Percentiles rank a stretch among this genome's conserved stretches.
Conservation (phyloP, 2,797 vertebrate genomes). For the Huso huso region DNA sequence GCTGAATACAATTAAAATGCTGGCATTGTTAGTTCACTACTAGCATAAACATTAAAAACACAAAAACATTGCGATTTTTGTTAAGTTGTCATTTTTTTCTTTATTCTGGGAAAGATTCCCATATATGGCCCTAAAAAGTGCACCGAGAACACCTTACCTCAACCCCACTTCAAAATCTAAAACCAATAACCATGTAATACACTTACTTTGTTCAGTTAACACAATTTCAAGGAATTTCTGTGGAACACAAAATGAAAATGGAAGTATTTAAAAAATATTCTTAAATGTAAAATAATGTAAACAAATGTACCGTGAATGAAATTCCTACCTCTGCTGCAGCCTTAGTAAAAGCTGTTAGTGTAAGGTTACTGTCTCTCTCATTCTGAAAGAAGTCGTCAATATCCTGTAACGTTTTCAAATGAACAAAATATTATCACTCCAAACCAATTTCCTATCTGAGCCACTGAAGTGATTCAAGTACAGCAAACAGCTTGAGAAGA, state of each 20-base stretch:
- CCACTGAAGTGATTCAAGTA: too few relatives aligned
- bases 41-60: too few relatives aligned
- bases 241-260: constrained; percentile 12
- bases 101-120: too few relatives aligned
- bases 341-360: constrained; percentile 39
- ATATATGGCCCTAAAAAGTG: too few relatives aligned
- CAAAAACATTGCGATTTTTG: too few relatives aligned
- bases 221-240: constrained; percentile 62
- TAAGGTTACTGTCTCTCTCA: constrained; percentile 48
- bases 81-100: too few relatives aligned
- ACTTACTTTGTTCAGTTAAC: constrained; percentile 62
- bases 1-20: too few relatives aligned
- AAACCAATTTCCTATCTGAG: too few relatives aligned
- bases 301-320: constrained; percentile 2
- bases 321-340: constrained; percentile 47
- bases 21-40: too few relatives aligned
- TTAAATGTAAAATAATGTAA: neutral
- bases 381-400: constrained; percentile 62
- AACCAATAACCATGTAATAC: neutral
- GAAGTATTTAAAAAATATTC: neutral
- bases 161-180: neutral
- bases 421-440: too few relatives aligned
- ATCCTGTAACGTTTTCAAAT: constrained; percentile 40
- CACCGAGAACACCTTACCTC: neutral
- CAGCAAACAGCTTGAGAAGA: too few relatives aligned